Evolutionary conservation across 2,797 vertebrate genomes (phyloP), one percentile per base, ranked within the genome.

Genomic region (Crocodylus rhombifer): DNA sequence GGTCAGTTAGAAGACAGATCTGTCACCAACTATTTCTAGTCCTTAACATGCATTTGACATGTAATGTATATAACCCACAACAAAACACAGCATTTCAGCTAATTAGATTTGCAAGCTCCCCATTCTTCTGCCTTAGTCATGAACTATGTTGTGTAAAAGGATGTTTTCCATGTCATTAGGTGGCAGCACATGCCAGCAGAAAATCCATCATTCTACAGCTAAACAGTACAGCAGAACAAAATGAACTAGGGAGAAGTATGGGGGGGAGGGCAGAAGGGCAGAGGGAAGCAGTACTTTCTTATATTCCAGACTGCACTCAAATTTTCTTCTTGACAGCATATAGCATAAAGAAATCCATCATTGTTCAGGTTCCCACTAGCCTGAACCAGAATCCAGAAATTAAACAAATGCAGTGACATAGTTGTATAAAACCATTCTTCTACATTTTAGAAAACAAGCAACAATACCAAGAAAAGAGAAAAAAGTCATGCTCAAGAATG

Each of bases 171-270:
- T 14, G 26, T 84, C 92, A 28, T 91, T 89, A 92, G 92, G 69
- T 93, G 92, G 91, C 88, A 97, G 93, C 93, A 95, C 23, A 21
- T 25, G 75, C 81, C 73, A 94, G 3, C 42, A 55, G n/a, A 87
- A 92, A 76, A 92, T 36, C 51, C 1, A 16, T 10, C 62, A 80
- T 63, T 77, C 14, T 7, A 3, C 2, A 21, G 57, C 63, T 55
- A 23, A 57, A 79, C 26, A 42, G 42, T 51, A 51, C 42, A 51
- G 42, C 42, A 51, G 42, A 51, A 51, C 42, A 51, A 51, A 1
- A 55, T 16, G 13, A 71, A 36, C 4, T 1, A 0, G 3, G 8
- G 6, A 4, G 2, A 11, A 51, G 42, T 1, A 1, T 1, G n/a
- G 4, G 20, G 8, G 30, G 25, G 42, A 2, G 30, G 62, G 71